A percentile compares a stretch with the other conserved stretches of the same genome.
Conservation (phyloP, 2,113 vertebrate species). For the Diglossa brunneiventris region DNA sequence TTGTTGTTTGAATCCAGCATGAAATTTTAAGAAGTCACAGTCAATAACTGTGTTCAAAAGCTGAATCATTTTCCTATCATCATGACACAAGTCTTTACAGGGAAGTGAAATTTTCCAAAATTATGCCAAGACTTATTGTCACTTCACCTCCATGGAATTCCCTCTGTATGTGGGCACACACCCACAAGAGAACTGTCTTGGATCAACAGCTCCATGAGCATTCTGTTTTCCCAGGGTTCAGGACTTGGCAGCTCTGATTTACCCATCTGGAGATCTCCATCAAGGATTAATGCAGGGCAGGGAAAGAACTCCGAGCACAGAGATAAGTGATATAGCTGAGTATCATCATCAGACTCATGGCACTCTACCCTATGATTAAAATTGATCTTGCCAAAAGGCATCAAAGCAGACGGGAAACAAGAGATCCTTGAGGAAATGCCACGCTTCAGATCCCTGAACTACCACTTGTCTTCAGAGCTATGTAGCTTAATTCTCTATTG, state of each 20-base stretch:
- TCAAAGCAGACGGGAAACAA: constrained; percentile 22
- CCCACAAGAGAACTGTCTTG: fast-evolving
- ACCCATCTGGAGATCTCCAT: background rate
- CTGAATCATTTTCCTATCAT: background rate
- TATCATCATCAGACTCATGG: constrained; percentile 3
- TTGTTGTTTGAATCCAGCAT: background rate
- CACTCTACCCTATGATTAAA: constrained; percentile 2
- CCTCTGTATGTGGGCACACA: background rate
- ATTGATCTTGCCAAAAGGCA: constrained; percentile 33
- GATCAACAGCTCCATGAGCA: background rate
- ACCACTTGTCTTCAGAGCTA: constrained; percentile 31
- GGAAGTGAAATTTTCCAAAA: background rate
- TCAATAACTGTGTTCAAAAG: background rate
- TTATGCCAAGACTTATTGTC: background rate
- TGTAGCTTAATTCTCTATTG: constrained; percentile 32
- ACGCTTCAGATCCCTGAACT: constrained; percentile 47
- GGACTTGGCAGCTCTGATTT: background rate
- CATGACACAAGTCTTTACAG: background rate
- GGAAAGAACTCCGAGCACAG: background rate
- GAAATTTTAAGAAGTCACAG: constrained; percentile 11
- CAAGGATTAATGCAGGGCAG: constrained; percentile 2
- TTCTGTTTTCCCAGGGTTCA: background rate
- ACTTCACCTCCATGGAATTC: background rate
- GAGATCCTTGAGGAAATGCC: constrained; percentile 44
- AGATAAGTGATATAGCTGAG: background rate